phyloP scores from a whole-genome alignment of 2,797 vertebrate species.

The Paramormyrops hopkinsi region DNA sequence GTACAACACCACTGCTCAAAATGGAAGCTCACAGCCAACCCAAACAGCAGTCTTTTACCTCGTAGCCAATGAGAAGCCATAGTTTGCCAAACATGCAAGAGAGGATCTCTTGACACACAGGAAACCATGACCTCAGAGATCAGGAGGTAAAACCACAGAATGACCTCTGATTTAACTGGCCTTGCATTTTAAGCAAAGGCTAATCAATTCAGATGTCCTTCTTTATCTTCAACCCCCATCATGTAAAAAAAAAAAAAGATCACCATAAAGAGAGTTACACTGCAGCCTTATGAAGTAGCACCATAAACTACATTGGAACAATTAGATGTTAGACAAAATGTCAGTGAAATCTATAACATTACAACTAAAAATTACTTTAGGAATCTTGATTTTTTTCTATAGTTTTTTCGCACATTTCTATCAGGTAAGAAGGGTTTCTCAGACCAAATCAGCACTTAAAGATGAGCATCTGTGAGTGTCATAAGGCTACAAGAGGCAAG shows the following conservation, averaged over 20 bases:
- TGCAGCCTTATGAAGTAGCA: constrained; percentile 99
- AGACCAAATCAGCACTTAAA: constrained; percentile 26
- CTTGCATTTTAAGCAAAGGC: constrained; percentile 72
- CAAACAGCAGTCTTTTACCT: constrained; percentile 90
- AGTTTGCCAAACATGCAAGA: constrained; percentile 90
- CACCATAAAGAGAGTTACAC: constrained; percentile 81
- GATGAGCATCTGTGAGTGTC: constrained; percentile 70
- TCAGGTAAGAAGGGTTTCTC: constrained; percentile 50
- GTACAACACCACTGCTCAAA: constrained; percentile 88
- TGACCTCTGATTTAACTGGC: constrained; percentile 82
- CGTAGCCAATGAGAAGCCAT: constrained; percentile 88
- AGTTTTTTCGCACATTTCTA: constrained; percentile 56
- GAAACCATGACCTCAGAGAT: constrained; percentile 77
- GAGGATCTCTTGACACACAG: constrained; percentile 80
- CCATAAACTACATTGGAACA: constrained; percentile 55
- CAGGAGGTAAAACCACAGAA: constrained; percentile 69
- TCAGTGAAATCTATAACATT: constrained; percentile 22
- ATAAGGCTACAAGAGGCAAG: constrained; percentile 99
- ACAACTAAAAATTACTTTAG: constrained; percentile 34
- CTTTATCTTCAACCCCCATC: constrained; percentile 78
- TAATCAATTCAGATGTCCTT: constrained; percentile 84
- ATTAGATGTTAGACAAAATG: constrained; percentile 34
- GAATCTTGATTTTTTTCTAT: constrained; percentile 69
- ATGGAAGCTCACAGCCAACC: constrained; percentile 86
- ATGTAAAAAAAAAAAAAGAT: constrained; percentile 47